Evolutionary conservation across 2,888 invertebrate species (phyloP), one percentile per base, ranked within the genome.

Genomic region (Hypomecis punctinalis): DNA sequence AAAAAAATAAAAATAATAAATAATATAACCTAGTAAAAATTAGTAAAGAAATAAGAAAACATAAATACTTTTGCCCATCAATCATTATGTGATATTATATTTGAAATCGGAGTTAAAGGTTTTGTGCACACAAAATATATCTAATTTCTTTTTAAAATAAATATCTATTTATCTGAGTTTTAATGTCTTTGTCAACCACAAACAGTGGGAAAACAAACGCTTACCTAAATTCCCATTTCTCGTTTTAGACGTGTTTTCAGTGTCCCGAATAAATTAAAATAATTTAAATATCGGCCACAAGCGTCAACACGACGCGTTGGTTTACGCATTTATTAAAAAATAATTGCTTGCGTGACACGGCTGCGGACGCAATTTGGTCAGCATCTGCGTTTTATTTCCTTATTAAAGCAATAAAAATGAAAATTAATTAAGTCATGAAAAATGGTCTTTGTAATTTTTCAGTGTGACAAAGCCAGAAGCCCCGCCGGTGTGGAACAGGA

Each of bases 321-420:
- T 56, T 39, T 47, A 33, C 23, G 56, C 47, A 56, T 40, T 55
- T 55, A 46, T 55, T 55, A 55, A 54, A 54, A 54, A 54, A 43
- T 54, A 43, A 54, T 54, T 54, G 43, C 54, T 11, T 43, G 35
- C 43, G 35, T 54, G 54, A 54, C 54, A 40, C 42, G 11, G 35
- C 11, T 43, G 33, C 13, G 35, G 54, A 37, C 49, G 37, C 6
- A 49, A 49, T 49, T 49, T 49, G 3, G n/a, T 10, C n/a, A 36
- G 5, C 48, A n/a, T 48, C 35, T 48, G 5, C 10, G 35, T 48
- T n/a, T 35, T 48, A 35, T 48, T 35, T 48, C n/a, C 9, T 47
- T 5, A 10, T 35, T 10, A 33, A 8, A 3, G 46, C 13, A 46
- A 23, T 13, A 11, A 46, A 23, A 23, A 46, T 23, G 13, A 46